Conservation (phyloP, 2,888 invertebrate genomes). For the Brachyopa scutellaris region DNA sequence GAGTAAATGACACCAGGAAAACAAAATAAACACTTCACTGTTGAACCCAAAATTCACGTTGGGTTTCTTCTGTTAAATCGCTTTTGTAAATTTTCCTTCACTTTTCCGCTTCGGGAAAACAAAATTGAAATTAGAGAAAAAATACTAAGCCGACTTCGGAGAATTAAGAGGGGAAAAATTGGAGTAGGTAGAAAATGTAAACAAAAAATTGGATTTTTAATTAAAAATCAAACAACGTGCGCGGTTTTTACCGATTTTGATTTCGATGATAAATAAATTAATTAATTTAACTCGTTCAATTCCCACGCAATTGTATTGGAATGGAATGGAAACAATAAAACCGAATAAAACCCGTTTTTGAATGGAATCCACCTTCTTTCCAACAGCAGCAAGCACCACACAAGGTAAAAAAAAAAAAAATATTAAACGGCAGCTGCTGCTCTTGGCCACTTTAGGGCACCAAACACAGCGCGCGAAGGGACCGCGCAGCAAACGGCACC, state of each 20-base stretch:
- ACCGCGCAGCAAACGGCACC: neutral
- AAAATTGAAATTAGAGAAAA: neutral
- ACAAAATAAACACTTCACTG: neutral
- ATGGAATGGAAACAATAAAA: neutral
- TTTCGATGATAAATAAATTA: constrained; percentile 9
- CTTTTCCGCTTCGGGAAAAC: too few relatives aligned
- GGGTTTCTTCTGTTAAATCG: too few relatives aligned
- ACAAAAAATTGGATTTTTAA: constrained; percentile 16
- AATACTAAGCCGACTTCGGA: constrained; percentile 10
- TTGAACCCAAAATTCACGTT: too few relatives aligned
- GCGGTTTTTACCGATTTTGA: too few relatives aligned
- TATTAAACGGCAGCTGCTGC: constrained; percentile 43
- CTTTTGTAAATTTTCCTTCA: too few relatives aligned
- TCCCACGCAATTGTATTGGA: constrained; percentile 39
- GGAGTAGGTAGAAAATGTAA: too few relatives aligned
- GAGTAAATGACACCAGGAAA: constrained; percentile 24
- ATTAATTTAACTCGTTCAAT: constrained; percentile 32
- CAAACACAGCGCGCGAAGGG: constrained; percentile 9
- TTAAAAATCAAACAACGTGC: constrained; percentile 26
- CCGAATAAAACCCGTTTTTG: constrained; percentile 48
- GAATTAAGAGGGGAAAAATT: too few relatives aligned
- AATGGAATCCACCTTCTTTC: constrained; percentile 32
- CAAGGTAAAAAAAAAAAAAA: too few relatives aligned
- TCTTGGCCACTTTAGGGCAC: constrained; percentile 50
- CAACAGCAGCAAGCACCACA: constrained; percentile 9